Percentiles rank a stretch among this genome's conserved stretches.
phyloP scores from a whole-genome alignment of 2,113 vertebrate genomes.

The Pipra filicauda region DNA sequence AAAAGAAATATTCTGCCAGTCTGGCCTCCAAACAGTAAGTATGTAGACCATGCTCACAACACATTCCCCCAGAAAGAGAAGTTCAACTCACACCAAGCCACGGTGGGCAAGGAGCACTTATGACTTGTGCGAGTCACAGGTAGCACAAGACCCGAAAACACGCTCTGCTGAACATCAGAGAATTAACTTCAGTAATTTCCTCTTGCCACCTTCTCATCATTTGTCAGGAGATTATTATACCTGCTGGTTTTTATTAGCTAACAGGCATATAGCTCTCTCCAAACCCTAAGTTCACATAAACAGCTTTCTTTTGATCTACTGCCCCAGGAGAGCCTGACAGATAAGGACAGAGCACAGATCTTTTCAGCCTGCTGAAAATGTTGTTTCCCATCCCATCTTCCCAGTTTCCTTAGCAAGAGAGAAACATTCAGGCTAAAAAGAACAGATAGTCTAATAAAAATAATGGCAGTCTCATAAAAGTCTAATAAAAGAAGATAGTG shows the following conservation, averaged over 20 bases:
- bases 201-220: not conserved
- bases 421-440: not conserved
- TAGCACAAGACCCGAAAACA: not conserved
- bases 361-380: not conserved
- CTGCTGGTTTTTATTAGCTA: not conserved
- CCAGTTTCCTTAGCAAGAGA: not conserved
- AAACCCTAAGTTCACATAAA: not conserved
- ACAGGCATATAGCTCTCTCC: not conserved
- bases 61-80: fast-evolving
- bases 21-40: not conserved
- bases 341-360: not conserved
- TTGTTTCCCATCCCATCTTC: not conserved
- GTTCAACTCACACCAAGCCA: not conserved
- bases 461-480: not conserved
- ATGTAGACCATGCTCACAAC: fast-evolving
- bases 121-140: not conserved
- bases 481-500: not conserved
- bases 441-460: not conserved
- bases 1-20: not conserved
- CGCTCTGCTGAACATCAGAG: not conserved
- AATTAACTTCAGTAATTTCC: not conserved
- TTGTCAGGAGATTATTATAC: not conserved
- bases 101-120: fast-evolving
- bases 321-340: not conserved
- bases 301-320: not conserved